Evolutionary conservation across 2,888 invertebrate species (phyloP).

Genomic region (Adela reaumurella): DNA sequence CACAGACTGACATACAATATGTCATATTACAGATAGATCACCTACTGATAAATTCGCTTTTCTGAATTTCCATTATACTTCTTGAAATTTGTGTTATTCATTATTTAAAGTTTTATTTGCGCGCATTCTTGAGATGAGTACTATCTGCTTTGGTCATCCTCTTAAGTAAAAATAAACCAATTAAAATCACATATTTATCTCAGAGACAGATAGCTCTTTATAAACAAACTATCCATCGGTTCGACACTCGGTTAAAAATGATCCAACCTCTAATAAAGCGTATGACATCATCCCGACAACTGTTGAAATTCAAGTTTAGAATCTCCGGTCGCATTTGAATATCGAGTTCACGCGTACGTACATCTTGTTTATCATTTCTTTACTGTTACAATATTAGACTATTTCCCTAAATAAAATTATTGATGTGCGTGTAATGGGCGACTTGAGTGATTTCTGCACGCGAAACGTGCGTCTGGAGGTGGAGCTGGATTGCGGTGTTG

Average conservation of each 20-base stretch:
- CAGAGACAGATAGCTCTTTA: background rate
- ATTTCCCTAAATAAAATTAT: too few relatives aligned
- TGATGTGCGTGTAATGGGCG: too few relatives aligned
- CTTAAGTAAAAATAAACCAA: background rate
- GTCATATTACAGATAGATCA: too few relatives aligned
- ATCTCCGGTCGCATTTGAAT: background rate
- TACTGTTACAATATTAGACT: too few relatives aligned
- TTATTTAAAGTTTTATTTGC: too few relatives aligned
- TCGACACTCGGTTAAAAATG: background rate
- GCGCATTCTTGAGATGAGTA: too few relatives aligned
- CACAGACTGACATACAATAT: too few relatives aligned
- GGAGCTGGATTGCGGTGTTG: slow-evolving; percentile 32
- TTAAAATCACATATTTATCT: background rate
- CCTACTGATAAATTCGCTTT: too few relatives aligned
- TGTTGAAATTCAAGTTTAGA: background rate
- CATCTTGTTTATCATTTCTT: background rate
- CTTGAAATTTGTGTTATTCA: too few relatives aligned
- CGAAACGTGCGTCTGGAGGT: slow-evolving; percentile 27
- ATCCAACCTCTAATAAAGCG: background rate
- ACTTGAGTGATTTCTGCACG: too few relatives aligned
- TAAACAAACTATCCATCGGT: background rate
- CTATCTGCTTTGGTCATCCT: too few relatives aligned
- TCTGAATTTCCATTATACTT: too few relatives aligned
- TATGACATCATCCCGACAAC: background rate
- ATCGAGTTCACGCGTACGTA: background rate